Percentiles rank a stretch among this genome's conserved stretches.
Evolutionary conservation across 2,113 vertebrate genomes (phyloP).

Genomic region (Candoia aspera): DNA sequence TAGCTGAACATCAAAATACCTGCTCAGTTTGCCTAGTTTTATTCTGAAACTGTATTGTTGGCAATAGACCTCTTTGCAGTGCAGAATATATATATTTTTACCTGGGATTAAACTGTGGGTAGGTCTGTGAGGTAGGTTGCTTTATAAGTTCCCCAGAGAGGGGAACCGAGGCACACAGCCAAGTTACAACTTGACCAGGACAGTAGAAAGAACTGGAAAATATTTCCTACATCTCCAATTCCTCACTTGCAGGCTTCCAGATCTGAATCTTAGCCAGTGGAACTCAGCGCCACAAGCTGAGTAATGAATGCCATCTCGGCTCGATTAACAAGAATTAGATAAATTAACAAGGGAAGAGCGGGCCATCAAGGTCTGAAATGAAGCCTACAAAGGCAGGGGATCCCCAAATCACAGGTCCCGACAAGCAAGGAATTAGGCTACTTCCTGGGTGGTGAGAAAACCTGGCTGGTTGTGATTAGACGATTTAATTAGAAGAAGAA

Average conservation of each 20-base stretch:
- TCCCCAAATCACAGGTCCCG: not conserved
- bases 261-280: not conserved
- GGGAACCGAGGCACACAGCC: slow-evolving; percentile 53
- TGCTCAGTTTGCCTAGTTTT: not conserved
- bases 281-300: not conserved
- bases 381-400: not conserved
- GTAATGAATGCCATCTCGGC: not conserved
- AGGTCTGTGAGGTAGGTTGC: slow-evolving; percentile 47
- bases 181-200: slow-evolving; percentile 25
- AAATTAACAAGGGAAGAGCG: not conserved
- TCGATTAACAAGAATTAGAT: not conserved
- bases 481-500: not conserved
- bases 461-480: not conserved
- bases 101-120: not conserved
- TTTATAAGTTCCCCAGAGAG: not conserved
- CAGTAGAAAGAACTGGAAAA: not conserved
- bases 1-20: not conserved
- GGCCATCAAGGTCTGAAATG: not conserved
- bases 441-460: not conserved
- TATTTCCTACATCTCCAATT: slow-evolving; percentile 11
- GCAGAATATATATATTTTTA: not conserved
- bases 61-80: not conserved
- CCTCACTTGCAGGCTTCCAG: not conserved
- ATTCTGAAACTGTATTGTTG: not conserved
- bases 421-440: not conserved